Percentiles rank a stretch among this genome's conserved stretches.
These are phyloP conservation scores for Alligator mississippiensis DNA, from an alignment of 2,113 vertebrate species.

Conservation along the genomic window DNA sequence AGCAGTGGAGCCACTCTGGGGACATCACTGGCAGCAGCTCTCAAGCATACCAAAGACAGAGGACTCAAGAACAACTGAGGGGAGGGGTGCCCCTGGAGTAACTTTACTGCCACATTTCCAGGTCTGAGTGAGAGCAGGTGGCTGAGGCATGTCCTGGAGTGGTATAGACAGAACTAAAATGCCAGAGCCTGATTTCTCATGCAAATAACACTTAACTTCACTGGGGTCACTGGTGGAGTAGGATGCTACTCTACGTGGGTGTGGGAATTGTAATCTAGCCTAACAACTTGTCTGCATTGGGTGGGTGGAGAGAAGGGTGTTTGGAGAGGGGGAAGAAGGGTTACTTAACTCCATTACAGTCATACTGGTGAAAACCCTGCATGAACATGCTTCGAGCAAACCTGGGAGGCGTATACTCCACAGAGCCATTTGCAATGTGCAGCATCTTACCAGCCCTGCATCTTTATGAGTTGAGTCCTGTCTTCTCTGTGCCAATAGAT, in stretches of 20 bases:
- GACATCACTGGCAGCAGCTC: too few species aligned
- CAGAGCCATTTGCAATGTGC: not conserved
- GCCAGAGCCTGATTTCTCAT: fast-evolving
- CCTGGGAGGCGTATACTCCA: fast-evolving
- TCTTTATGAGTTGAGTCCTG: not conserved
- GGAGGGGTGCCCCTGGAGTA: too few species aligned
- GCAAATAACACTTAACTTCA: not conserved
- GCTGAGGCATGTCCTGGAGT: too few species aligned
- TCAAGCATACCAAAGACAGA: too few species aligned
- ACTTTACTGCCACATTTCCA: too few species aligned
- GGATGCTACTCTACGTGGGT: fast-evolving
- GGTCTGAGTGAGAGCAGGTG: too few species aligned
- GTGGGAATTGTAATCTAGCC: not conserved
- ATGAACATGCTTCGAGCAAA: fast-evolving
- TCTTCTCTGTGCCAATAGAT: not conserved
- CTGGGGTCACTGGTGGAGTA: not conserved
- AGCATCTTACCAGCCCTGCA: not conserved
- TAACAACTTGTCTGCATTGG: not conserved
- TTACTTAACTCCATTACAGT: not conserved
- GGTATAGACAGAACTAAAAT: too few species aligned
- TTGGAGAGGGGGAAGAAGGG: not conserved
- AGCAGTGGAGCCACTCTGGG: too few species aligned
- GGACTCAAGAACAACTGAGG: too few species aligned
- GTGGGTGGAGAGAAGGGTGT: not conserved
- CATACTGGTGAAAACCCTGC: not conserved